These are phyloP conservation scores for Lordiphosa stackelbergi DNA, from an alignment of 1,140 invertebrate species.

Conservation along the genomic window DNA sequence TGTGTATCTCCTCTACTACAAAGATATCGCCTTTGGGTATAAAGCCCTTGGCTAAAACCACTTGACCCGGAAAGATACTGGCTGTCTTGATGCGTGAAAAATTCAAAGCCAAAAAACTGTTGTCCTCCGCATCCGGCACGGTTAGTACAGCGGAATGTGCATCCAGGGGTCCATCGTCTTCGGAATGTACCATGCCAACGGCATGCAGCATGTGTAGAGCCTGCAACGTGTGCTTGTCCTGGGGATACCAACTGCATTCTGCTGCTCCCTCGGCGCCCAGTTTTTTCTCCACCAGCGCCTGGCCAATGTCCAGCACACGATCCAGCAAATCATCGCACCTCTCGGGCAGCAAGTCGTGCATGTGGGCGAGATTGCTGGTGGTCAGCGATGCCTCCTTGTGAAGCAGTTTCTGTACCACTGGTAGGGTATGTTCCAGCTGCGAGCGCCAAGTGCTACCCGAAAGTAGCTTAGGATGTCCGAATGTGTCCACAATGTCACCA, in stretches of 20 bases:
- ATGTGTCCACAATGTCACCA: constrained; percentile 54
- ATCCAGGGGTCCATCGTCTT: constrained; percentile 84
- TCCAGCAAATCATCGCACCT: constrained; percentile 49
- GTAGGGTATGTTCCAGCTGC: constrained; percentile 40
- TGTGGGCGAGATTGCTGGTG: constrained; percentile 40
- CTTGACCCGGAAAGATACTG: constrained; percentile 91
- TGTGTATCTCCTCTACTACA: constrained; percentile 82
- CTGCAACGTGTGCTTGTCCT: constrained; percentile 48
- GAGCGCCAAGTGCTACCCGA: constrained; percentile 36
- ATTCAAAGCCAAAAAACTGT: constrained; percentile 79
- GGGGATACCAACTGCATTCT: constrained; percentile 60
- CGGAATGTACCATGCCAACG: constrained; percentile 86
- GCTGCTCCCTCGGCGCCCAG: constrained; percentile 37
- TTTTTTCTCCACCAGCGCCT: constrained; percentile 49
- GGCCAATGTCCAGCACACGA: constrained; percentile 39
- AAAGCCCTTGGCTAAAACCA: constrained; percentile 85
- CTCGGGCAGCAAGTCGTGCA: constrained; percentile 55
- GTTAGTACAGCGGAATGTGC: constrained; percentile 83
- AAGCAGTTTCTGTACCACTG: constrained; percentile 41
- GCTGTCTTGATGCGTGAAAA: constrained; percentile 83
- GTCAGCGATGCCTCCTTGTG: constrained; percentile 43
- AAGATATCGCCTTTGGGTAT: constrained; percentile 85
- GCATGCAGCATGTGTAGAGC: constrained; percentile 59
- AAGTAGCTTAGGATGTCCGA: constrained; percentile 56
- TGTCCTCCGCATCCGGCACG: constrained; percentile 79